Conservation (phyloP, 2,797 vertebrate species). For the Sebastes goodei region DNA sequence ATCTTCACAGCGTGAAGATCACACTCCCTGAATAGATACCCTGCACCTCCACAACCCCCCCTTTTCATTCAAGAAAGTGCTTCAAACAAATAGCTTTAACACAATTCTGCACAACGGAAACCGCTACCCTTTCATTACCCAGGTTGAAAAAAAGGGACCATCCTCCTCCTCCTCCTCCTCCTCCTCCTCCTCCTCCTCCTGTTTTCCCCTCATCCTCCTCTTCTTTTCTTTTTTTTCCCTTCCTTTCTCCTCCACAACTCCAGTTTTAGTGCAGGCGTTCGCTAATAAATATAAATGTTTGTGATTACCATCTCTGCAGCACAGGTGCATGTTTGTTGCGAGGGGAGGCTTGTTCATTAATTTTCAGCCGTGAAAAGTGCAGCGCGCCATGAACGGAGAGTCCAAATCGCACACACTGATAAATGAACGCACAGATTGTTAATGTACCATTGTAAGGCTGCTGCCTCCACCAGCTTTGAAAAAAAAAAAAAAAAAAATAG, state of each 20-base stretch:
- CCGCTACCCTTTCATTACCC: slow-evolving; percentile 42
- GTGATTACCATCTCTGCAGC: slow-evolving; percentile 99
- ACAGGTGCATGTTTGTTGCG: slow-evolving; percentile 99
- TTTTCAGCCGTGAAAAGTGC: slow-evolving; percentile 99
- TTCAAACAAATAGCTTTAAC: slow-evolving; percentile 54
- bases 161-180: slow-evolving; percentile 26
- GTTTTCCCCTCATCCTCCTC: background rate
- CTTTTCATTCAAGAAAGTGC: slow-evolving; percentile 43
- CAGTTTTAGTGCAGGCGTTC: slow-evolving; percentile 91
- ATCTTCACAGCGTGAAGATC: slow-evolving; percentile 52
- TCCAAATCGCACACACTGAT: slow-evolving; percentile 97
- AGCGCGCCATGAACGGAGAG: slow-evolving; percentile 97
- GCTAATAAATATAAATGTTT: slow-evolving; percentile 99
- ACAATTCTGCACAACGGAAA: slow-evolving; percentile 33
- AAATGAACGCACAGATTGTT: slow-evolving; percentile 99
- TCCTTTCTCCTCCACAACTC: slow-evolving; percentile 73
- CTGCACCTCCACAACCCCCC: slow-evolving; percentile 15
- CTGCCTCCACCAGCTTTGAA: slow-evolving; percentile 83
- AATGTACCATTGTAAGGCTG: slow-evolving; percentile 95
- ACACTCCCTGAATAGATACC: slow-evolving; percentile 35
- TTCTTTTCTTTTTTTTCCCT: background rate
- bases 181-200: slow-evolving; percentile 24
- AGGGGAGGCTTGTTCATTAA: slow-evolving; percentile 99
- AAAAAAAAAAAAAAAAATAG: slow-evolving; percentile 31
- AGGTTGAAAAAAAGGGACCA: slow-evolving; percentile 55